phyloP scores from a whole-genome alignment of 1,140 invertebrate species.

The Anastrepha obliqua region DNA sequence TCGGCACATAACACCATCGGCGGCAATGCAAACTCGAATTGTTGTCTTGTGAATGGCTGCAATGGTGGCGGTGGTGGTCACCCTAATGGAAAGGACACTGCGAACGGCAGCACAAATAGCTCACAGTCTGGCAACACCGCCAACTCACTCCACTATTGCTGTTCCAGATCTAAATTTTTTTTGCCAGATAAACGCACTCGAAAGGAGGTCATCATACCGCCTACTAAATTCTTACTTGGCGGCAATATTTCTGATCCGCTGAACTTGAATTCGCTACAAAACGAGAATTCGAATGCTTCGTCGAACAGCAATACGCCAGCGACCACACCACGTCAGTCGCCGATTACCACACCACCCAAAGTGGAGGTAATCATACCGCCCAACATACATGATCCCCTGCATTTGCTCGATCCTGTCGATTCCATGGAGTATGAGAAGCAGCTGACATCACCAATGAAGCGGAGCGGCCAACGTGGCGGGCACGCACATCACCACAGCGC shows the following conservation, averaged over 20 bases:
- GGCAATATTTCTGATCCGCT: slow-evolving; percentile 96
- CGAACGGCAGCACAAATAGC: slow-evolving; percentile 58
- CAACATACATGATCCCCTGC: slow-evolving; percentile 93
- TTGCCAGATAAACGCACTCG: slow-evolving; percentile 81
- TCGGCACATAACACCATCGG: slow-evolving; percentile 57
- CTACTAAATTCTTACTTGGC: slow-evolving; percentile 94
- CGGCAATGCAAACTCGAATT: slow-evolving; percentile 62
- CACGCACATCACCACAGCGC: slow-evolving; percentile 33
- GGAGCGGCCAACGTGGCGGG: slow-evolving; percentile 63
- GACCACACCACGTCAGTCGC: slow-evolving; percentile 90
- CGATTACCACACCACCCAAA: slow-evolving; percentile 85
- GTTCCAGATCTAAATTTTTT: slow-evolving; percentile 77
- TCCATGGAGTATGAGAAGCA: slow-evolving; percentile 87
- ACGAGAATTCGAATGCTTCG: slow-evolving; percentile 90
- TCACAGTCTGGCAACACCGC: slow-evolving; percentile 61
- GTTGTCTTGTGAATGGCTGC: slow-evolving; percentile 69
- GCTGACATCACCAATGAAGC: slow-evolving; percentile 74
- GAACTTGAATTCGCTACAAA: slow-evolving; percentile 93
- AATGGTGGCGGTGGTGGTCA: slow-evolving; percentile 62
- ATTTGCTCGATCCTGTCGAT: slow-evolving; percentile 87
- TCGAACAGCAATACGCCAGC: slow-evolving; percentile 93
- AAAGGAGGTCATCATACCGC: slow-evolving; percentile 85
- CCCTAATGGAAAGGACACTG: slow-evolving; percentile 59
- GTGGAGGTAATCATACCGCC: slow-evolving; percentile 94
- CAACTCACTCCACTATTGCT: slow-evolving; percentile 68